Base-by-base conservation (phyloP, 1,140 invertebrate genomes). In the Micrasema minimum region DNA sequence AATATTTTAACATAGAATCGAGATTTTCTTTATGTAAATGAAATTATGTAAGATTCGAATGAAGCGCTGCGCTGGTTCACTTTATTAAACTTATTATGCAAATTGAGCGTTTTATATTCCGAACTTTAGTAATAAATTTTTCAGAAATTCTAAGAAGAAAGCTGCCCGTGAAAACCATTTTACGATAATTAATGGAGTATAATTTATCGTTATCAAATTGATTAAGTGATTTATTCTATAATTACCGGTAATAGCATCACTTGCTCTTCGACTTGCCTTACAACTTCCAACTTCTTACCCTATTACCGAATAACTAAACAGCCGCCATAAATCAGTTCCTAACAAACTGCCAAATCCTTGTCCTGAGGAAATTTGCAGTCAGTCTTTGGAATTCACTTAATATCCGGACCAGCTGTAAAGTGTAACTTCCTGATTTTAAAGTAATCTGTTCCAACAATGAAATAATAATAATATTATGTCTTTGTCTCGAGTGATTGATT, bases 201-300 rank as follows among this genome's bases (percentile, higher is more conserved):
- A 46, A 64, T 64, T 64, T 64, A 64, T 64, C 41, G 59, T 64
- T 64, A 64, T 64, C 59, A 35, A 64, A 64, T 64, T 64, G 59
- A 45, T 64, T 23, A 31, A 64, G 41, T 64, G 59, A 46, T 64
- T 64, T 64, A 64, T 64, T 64, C 14, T 45, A 64, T 64, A 64
- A 64, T 64, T 64, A 64, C 59, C 9, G 59, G 59, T 64, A 64
- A 64, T 64, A 46, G 41, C 59, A 14, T 46, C 59, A 46, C 59
- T 64, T 64, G 59, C 43, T 64, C 38, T 31, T 46, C 41, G n/a
- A 46, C 38, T 64, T 16, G n/a, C 59, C 59, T 31, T 31, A 31
- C 7, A 4, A 31, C 26, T 31, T 31, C 26, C 7, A 4, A 31
- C 26, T 45, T 41, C 18, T 22, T 22, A 35, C 55, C 43, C n/a